Evolutionary conservation across 2,113 vertebrate species (phyloP).

Genomic region (Manacus vitellinus): DNA sequence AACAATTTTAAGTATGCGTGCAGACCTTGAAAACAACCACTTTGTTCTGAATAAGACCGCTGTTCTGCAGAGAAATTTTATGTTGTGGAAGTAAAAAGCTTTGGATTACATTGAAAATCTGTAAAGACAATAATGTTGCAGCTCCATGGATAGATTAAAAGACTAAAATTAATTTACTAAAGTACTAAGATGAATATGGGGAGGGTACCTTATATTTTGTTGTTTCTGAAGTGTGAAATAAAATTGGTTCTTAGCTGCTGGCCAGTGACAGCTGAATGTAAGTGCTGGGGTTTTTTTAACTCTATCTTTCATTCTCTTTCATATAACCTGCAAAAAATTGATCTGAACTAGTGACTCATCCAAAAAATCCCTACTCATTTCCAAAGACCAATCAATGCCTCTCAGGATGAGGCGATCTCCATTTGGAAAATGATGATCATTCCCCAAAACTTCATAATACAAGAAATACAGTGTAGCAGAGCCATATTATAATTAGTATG

Average conservation of each 20-base stretch:
- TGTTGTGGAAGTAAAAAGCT: not conserved
- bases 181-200: not conserved
- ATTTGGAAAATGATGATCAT: not conserved
- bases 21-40: constrained; percentile 42
- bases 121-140: not conserved
- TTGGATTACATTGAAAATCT: not conserved
- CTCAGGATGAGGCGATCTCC: not conserved
- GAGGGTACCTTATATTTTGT: not conserved
- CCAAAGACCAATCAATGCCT: not conserved
- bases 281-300: accelerated
- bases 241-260: not conserved
- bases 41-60: constrained; percentile 30
- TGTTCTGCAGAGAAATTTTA: not conserved
- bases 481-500: not conserved
- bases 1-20: constrained; percentile 59
- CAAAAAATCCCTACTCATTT: not conserved
- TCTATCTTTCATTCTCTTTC: not conserved
- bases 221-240: not conserved
- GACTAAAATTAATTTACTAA: not conserved
- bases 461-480: not conserved
- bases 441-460: not conserved
- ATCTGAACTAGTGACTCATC: not conserved
- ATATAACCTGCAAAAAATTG: not conserved
- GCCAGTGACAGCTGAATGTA: not conserved
- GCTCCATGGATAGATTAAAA: not conserved